Evolutionary conservation across 2,113 vertebrate species (phyloP), one percentile per base, ranked within the genome.

Genomic region (Crotalus horridus): DNA sequence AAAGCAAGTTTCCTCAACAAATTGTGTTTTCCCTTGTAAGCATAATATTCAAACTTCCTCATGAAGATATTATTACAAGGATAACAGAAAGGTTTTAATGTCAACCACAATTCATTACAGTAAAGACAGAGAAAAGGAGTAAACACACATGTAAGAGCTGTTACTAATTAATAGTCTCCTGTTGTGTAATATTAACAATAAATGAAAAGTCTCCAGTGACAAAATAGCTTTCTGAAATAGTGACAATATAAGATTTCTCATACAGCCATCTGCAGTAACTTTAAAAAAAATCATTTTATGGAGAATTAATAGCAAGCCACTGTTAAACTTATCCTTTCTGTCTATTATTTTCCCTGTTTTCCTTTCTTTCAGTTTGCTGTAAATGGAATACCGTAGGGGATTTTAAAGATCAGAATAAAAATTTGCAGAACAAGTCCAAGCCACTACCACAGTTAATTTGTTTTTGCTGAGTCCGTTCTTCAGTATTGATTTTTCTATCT

Each of bases 401-500:
- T 96, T 95, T 95, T 94, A 95, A 92, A 91, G 64, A 93, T 1
- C 0, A 92, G 29, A 91, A 90, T 2, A 92, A 94, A 97, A 95
- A 61, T 97, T 97, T 96, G 88, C 64, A 95, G 94, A 96, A 85
- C 39, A 97, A 95, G 64, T 94, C 91, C 89, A 93, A 95, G 94
- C 95, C 91, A 96, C 93, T 96, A 94, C 89, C 93, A 89, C 94
- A 97, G 95, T 97, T 98, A 96, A 98, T 98, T 98, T 98, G 94
- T 95, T 98, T 97, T 96, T 97, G 94, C 92, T 91, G 94, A 98
- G 97, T 97, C 95, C 64, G 95, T 98, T 98, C 97, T 95, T 97
- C 93, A 94, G 54, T 94, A 98, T 98, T 97, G 98, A 98, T 98
- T 98, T 98, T 97, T 97, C 92, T 89, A 98, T 97, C 95, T 97